Evolutionary conservation across 2,113 vertebrate genomes (phyloP).

Genomic region (Lathamus discolor): DNA sequence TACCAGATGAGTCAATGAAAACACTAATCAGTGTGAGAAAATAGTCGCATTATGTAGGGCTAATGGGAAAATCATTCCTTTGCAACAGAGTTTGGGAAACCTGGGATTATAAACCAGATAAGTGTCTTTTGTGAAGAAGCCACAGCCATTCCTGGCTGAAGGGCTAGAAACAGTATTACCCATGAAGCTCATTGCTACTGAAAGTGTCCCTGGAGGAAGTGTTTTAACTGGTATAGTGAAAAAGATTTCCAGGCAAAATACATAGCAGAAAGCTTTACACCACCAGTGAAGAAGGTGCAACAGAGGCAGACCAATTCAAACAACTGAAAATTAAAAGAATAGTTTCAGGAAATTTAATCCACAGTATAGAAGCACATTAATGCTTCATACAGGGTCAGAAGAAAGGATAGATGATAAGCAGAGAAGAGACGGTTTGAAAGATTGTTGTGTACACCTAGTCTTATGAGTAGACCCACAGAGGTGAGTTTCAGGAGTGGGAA

Average conservation of each 20-base stretch:
- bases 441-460: neutral
- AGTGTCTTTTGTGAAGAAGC: neutral
- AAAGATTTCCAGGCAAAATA: neutral
- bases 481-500: accelerated
- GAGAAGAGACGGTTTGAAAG: neutral
- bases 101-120: neutral
- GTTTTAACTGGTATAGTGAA: neutral
- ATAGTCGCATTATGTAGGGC: neutral
- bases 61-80: neutral
- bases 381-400: neutral
- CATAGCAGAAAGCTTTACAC: neutral
- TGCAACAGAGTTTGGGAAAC: neutral
- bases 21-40: neutral
- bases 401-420: neutral
- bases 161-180: neutral
- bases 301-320: neutral
- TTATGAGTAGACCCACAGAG: neutral
- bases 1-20: neutral
- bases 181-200: neutral
- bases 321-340: neutral
- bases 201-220: neutral
- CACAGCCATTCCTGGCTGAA: neutral
- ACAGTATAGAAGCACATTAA: neutral
- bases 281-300: neutral
- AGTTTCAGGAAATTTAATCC: neutral